phyloP scores from a whole-genome alignment of 2,888 invertebrate genomes.

The Corythucha ciliata region DNA sequence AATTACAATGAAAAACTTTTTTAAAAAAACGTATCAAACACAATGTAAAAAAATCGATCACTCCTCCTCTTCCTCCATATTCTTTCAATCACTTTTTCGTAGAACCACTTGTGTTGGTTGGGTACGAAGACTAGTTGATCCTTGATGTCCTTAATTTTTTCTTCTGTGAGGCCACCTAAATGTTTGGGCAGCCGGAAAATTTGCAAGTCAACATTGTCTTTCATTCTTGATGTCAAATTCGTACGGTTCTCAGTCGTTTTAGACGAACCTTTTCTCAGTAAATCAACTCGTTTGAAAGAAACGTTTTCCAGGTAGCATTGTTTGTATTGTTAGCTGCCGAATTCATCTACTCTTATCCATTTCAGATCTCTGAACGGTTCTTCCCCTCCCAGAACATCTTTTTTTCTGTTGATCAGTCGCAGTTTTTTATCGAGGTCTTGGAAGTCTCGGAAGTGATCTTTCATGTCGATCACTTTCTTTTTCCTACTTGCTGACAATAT shows the following conservation, averaged over 20 bases:
- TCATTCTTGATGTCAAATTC: too few relatives aligned
- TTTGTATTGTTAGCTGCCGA: too few relatives aligned
- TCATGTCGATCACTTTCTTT: constrained; percentile 34
- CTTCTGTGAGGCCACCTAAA: constrained; percentile 14
- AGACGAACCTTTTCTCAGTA: too few relatives aligned
- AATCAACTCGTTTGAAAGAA: too few relatives aligned
- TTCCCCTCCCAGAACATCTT: constrained; percentile 31
- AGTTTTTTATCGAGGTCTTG: constrained; percentile 26
- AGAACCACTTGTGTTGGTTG: constrained; percentile 19
- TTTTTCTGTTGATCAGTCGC: constrained; percentile 31
- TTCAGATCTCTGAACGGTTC: constrained; percentile 36
- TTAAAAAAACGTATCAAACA: too few relatives aligned
- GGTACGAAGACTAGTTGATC: constrained; percentile 19
- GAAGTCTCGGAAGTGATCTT: constrained; percentile 30
- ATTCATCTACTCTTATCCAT: constrained; percentile 33
- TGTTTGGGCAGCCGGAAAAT: too few relatives aligned
- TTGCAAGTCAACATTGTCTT: too few relatives aligned
- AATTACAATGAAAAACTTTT: too few relatives aligned
- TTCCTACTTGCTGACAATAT: constrained; percentile 32
- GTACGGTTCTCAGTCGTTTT: too few relatives aligned
- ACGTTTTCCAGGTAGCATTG: too few relatives aligned
- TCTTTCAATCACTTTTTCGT: constrained; percentile 17
- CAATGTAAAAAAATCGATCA: too few relatives aligned
- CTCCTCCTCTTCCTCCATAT: too few relatives aligned
- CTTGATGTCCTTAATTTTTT: constrained; percentile 19